These are phyloP conservation scores for Apostichopus parvimensis DNA, from an alignment of 35 echinoderm and acorn worm species.

Conservation along the genomic window DNA sequence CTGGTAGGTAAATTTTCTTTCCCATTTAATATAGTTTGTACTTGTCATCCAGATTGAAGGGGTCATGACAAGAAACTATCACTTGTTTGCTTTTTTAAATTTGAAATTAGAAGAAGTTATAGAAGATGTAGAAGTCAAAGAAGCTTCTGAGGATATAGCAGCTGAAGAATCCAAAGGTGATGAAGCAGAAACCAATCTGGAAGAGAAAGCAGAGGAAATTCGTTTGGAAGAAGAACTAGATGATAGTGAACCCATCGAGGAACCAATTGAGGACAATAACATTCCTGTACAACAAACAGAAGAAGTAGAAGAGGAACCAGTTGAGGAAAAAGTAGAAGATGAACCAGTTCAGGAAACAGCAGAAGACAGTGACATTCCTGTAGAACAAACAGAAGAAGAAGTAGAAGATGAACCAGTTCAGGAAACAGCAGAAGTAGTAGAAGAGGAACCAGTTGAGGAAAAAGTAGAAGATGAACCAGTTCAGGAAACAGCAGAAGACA, in stretches of 20 bases:
- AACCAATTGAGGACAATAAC: neutral
- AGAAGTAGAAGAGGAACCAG: too few species aligned
- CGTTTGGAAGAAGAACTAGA: neutral
- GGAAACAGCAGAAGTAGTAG: neutral
- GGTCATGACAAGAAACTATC: too few species aligned
- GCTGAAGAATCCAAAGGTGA: neutral
- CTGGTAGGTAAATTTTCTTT: too few species aligned
- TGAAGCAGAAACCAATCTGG: neutral
- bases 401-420: too few species aligned
- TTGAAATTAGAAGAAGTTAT: neutral
- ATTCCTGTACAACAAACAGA: neutral
- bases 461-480: neutral
- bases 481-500: neutral
- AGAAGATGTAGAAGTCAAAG: neutral
- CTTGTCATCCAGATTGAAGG: too few species aligned
- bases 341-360: too few species aligned
- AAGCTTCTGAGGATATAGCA: neutral
- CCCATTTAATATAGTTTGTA: too few species aligned
- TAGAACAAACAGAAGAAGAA: too few species aligned
- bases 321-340: too few species aligned
- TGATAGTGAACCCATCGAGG: neutral
- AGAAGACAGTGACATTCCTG: too few species aligned
- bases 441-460: neutral
- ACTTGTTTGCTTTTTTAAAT: neutral
- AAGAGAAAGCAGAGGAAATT: neutral